phyloP scores from a whole-genome alignment of 1,140 invertebrate genomes.

The Formica exsecta region DNA sequence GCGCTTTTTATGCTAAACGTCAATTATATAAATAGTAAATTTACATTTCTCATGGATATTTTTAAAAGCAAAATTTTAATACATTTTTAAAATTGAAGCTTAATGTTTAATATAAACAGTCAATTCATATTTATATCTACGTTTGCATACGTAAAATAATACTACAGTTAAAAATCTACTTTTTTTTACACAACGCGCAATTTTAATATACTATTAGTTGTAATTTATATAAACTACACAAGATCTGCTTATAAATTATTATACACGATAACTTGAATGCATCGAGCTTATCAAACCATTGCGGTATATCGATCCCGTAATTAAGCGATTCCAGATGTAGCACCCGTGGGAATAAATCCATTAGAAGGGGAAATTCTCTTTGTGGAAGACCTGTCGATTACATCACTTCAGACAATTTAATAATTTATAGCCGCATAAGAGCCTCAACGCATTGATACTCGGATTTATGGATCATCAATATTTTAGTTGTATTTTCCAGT shows the following conservation, averaged over 20 bases:
- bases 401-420: slow-evolving; percentile 48
- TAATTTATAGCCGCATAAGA: slow-evolving; percentile 43
- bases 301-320: slow-evolving; percentile 39
- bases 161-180: not conserved
- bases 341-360: slow-evolving; percentile 42
- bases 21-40: slow-evolving; percentile 14
- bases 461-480: slow-evolving; percentile 52
- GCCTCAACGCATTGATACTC: not conserved
- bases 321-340: slow-evolving; percentile 51
- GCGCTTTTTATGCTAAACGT: not conserved
- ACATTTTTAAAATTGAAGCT: not conserved
- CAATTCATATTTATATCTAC: not conserved
- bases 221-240: not conserved
- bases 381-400: slow-evolving; percentile 53
- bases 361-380: slow-evolving; percentile 45
- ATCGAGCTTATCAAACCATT: not conserved
- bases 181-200: not conserved
- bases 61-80: not conserved
- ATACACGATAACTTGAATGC: slow-evolving; percentile 25
- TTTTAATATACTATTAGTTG: not conserved
- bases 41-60: not conserved
- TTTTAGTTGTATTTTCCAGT: slow-evolving; percentile 49
- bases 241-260: slow-evolving; percentile 15
- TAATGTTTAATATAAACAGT: not conserved
- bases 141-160: slow-evolving; percentile 1